Evolutionary conservation across 2,797 vertebrate genomes (phyloP), one percentile per base, ranked within the genome.

Genomic region (Loris lydekkerianus): DNA sequence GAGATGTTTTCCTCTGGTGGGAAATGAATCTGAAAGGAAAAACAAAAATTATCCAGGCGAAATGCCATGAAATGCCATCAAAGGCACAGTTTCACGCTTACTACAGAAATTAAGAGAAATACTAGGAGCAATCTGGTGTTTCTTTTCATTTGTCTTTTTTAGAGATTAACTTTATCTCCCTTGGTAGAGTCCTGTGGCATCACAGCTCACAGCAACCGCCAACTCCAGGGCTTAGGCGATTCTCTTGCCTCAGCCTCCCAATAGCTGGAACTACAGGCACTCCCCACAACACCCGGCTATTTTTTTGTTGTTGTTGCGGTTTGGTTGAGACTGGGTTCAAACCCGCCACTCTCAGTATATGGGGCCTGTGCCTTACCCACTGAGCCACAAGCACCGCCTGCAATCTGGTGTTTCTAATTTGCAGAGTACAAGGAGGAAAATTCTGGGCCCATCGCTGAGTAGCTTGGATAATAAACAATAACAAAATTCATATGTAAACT

Each of bases 21-120:
- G 37, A 91, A 93, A 82, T 90, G 43, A 92, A 86, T 92, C 58
- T 86, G 46, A 76, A 89, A 85, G 82, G 61, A 70, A 82, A 13
- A 85, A 49, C 25, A 83, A 94, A 96, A 85, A 29, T 63, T 49
- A 91, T 15, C 34, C 37, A 56, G 31, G 73, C 37, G 58, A 89
- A 85, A 13, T 89, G 40, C 81, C 17, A 76, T 23, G 37, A 84
- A 61, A 85, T 13, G 29, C 31, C 29, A 46, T 15, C 67, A 63
- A 65, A 86, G 83, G 76, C 43, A 78, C 34, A 60, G 9, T 20
- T 84, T 81, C 80, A 34, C 80, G 37, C 49, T 83, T 40, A 78
- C 77, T 86, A 86, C 9, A 69, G 43, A 49, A 77, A 95, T 25
- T 72, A 17, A 23, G 58, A 67, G 20, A 86, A 61, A 23, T 43